Base-by-base conservation (phyloP, 2,113 vertebrate genomes). In the Podarcis muralis region DNA sequence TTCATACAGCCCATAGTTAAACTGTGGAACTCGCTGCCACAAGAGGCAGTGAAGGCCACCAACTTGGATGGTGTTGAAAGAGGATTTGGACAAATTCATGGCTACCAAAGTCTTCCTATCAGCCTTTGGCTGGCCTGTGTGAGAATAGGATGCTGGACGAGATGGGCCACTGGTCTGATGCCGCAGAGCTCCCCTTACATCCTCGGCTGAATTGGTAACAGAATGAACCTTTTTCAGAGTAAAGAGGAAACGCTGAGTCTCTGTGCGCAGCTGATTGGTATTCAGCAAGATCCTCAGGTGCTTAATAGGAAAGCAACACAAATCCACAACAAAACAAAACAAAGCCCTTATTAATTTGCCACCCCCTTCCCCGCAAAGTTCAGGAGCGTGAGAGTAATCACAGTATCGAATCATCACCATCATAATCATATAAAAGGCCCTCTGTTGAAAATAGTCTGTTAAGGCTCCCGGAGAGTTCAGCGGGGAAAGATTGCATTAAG, bases 401-500 rank as follows among this genome's bases (percentile, higher is more conserved):
- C 89, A 95, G 94, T 94, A 95, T 96, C 95, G 92, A 95, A 94
- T 95, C 8, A 79, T 97, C 37, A 9, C 27, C 32, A 1, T 22
- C 59, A 95, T 91, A 94, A 94, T 91, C 95, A 88, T 75, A 80
- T 81, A 91, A 92, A 95, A 84, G 93, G 94, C 94, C 18, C 86
- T 92, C 87, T 48, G 72, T 91, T 95, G 94, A 93, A 96, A 95
- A 95, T 88, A 94, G 93, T 15, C 69, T 20, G 93, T 92, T 95
- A 94, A 93, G 93, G 90, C 95, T 94, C 95, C 87, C 4, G 86
- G 96, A 96, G 96, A 88, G 93, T 95, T 96, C 93, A 95, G 94
- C 91, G 91, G 94, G 92, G 92, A 92, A 95, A 95, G 96, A 97
- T 94, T 95, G 94, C 92, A 96, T 97, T 97, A 97, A 96, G 96